These are phyloP conservation scores for Teleogryllus occipitalis DNA, from an alignment of 1,140 invertebrate species.

Conservation along the genomic window DNA sequence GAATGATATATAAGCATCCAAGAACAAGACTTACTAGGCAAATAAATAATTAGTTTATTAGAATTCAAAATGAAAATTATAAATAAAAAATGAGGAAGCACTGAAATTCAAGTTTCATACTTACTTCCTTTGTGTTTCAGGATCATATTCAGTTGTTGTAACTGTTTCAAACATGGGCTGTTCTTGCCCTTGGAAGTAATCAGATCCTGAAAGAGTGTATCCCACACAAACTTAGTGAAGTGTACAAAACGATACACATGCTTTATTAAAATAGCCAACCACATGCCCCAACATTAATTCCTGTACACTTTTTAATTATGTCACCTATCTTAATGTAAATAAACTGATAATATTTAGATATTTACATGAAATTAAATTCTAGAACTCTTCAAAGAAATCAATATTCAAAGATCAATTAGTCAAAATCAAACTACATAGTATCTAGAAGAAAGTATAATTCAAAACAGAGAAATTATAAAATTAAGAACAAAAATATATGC, in stretches of 20 bases:
- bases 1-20: too few relatives aligned
- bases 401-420: background rate
- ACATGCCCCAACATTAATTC: slow-evolving; percentile 23
- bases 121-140: slow-evolving; percentile 46
- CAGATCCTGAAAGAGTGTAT: slow-evolving; percentile 35
- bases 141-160: slow-evolving; percentile 43
- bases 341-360: background rate
- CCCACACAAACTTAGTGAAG: slow-evolving; percentile 10
- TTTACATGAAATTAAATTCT: background rate
- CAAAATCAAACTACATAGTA: slow-evolving; percentile 12
- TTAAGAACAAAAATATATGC: background rate
- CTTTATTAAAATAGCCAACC: slow-evolving; percentile 15
- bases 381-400: background rate
- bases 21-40: too few relatives aligned
- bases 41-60: too few relatives aligned
- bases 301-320: background rate
- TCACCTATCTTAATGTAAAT: background rate
- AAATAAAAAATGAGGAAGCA: too few relatives aligned
- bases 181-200: slow-evolving; percentile 47
- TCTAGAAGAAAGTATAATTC: background rate
- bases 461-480: background rate
- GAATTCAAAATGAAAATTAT: too few relatives aligned
- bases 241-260: slow-evolving; percentile 13
- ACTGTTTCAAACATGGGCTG: slow-evolving; percentile 46
- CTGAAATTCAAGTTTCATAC: slow-evolving; percentile 18